Percentiles rank a stretch among this genome's conserved stretches.
Conservation (phyloP, 1,140 invertebrate genomes). For the Danaus melanippus region DNA sequence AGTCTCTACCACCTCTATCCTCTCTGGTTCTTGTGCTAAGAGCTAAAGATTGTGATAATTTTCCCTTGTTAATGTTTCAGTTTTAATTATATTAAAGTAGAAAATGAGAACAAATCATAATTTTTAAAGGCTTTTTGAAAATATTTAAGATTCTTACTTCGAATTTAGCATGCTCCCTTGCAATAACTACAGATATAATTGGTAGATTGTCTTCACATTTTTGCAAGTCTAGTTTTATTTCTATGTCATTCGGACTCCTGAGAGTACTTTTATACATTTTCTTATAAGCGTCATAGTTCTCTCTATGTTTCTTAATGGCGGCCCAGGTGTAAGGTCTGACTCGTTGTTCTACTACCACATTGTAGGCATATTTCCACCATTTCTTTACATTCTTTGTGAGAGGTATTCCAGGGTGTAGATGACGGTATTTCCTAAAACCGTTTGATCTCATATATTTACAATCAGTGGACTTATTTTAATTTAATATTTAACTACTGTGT, state of each 20-base stretch:
- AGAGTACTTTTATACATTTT: slow-evolving; percentile 82
- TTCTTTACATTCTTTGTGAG: slow-evolving; percentile 65
- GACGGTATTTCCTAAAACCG: slow-evolving; percentile 71
- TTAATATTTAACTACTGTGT: too few species aligned
- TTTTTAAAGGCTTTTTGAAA: too few species aligned
- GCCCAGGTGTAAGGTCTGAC: slow-evolving; percentile 83
- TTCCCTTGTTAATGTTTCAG: background rate
- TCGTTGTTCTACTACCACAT: slow-evolving; percentile 80
- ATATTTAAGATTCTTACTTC: slow-evolving; percentile 38
- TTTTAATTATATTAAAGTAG: too few species aligned
- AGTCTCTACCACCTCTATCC: slow-evolving; percentile 68
- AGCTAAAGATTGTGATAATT: slow-evolving; percentile 56
- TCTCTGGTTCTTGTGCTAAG: slow-evolving; percentile 72
- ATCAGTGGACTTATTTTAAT: background rate
- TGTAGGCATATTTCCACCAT: slow-evolving; percentile 88
- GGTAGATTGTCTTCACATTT: slow-evolving; percentile 83
- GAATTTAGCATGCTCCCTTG: slow-evolving; percentile 84
- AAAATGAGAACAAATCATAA: too few species aligned
- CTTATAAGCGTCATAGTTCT: slow-evolving; percentile 81
- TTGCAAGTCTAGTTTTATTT: slow-evolving; percentile 81
- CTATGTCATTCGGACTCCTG: slow-evolving; percentile 80
- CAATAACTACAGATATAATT: slow-evolving; percentile 84
- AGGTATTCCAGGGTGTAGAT: slow-evolving; percentile 66
- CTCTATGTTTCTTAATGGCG: slow-evolving; percentile 78
- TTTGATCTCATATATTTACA: slow-evolving; percentile 3